Base-by-base conservation (phyloP, 2,888 invertebrate genomes). In the Coelinius sp. region DNA sequence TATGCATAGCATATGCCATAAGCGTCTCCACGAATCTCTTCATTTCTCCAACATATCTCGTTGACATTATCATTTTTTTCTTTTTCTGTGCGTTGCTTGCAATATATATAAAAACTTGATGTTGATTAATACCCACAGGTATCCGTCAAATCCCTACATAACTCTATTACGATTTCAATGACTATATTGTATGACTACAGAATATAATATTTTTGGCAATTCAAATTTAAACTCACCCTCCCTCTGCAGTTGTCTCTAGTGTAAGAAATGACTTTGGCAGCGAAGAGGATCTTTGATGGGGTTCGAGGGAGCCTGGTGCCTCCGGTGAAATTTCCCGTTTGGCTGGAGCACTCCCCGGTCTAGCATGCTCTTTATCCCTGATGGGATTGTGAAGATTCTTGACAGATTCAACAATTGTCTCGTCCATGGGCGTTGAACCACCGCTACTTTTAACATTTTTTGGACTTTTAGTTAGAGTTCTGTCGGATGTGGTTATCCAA, bases 281-380 rank as follows among this genome's bases (percentile, higher is more conserved):
- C 12, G 89, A 89, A 70, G 89, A 83, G 1, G 89, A 89, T 49
- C 89, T 81, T 76, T 89, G 89, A 70, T 88, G 85, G 63, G 89
- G 84, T 56, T 88, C 87, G 66, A 88, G 79, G 10, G 79, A 76
- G 20, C 78, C 75, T 24, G 81, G 78, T 10, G 74, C 78, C 0
- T 81, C 64, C 12, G 80, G 74, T 31, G 83, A 75, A 63, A 84
- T 82, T 49, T 81, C 85, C 12, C 84, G 80, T 31, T 88, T 87
- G 20, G 89, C 88, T 0, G 90, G 90, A 5, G 90, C 90, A 81
- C 90, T 90, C 71, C 90, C 90, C 8, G 90, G 90, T 63, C 90
- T 87, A 69, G 89, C 88, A 17, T 88, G 78, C 46, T 88, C 86
- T 41, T 86, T 86, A 76, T 88, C 88, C 62, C 88, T 83, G 8